Evolutionary conservation across 23 tunicate species (phyloP).

Genomic region (Halocynthia aurantium): DNA sequence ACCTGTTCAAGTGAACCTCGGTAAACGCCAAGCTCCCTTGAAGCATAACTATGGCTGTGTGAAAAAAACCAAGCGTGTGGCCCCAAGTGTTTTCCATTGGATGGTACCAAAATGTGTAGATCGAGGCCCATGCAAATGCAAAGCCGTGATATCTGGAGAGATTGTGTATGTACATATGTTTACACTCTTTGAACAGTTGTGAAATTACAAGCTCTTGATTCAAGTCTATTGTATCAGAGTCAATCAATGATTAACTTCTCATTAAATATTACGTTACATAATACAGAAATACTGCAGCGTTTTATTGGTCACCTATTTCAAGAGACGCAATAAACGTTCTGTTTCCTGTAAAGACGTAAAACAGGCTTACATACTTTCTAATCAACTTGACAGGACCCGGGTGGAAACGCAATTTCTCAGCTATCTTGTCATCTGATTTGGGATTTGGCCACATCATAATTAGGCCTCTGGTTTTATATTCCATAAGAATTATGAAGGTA

Average conservation of each 20-base stretch:
- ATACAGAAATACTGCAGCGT: too few species aligned
- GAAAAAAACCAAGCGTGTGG: conserved; percentile 85
- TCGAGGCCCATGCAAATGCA: conserved; percentile 88
- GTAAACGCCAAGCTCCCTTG: conserved; percentile 97
- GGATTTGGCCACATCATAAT: conserved; percentile 98
- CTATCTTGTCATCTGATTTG: conserved; percentile 58
- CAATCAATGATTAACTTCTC: too few species aligned
- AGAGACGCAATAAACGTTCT: not conserved
- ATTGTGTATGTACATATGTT: not conserved
- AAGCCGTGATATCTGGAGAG: conserved; percentile 85
- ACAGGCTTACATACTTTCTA: conserved; percentile 56
- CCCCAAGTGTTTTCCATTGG: conserved; percentile 99
- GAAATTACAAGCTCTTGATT: too few species aligned
- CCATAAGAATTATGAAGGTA: conserved; percentile 77
- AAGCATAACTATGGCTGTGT: conserved; percentile 90
- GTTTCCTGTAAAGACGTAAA: not conserved
- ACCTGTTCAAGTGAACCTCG: conserved; percentile 89
- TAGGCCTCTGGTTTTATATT: conserved; percentile 85
- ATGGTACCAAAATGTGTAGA: conserved; percentile 99
- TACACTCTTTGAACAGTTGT: not conserved
- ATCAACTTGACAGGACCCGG: conserved; percentile 69
- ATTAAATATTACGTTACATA: too few species aligned
- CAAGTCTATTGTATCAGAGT: too few species aligned
- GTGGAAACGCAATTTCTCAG: conserved; percentile 55
- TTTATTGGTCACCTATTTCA: not conserved